Conservation (phyloP, 92 coral and sea anemone genomes). For the Metridium senile region DNA sequence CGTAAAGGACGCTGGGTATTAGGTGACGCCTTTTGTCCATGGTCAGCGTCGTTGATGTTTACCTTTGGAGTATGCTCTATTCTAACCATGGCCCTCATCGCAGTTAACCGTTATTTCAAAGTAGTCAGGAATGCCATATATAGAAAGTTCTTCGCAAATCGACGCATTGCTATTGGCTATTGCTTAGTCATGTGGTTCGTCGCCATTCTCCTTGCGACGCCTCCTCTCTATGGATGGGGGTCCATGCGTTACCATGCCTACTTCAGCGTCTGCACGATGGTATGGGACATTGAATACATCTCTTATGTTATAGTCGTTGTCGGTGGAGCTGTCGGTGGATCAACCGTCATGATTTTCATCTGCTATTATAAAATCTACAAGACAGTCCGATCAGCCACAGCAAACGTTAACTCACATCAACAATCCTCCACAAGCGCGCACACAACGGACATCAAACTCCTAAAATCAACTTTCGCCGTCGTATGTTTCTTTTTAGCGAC, state of each 20-base stretch:
- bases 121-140: constrained; percentile 47
- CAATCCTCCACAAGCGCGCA: background rate
- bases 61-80: constrained; percentile 50
- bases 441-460: constrained; percentile 37
- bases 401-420: background rate
- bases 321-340: constrained; percentile 31
- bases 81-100: constrained; percentile 55
- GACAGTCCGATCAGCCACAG: constrained; percentile 18
- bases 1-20: constrained; percentile 47
- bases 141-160: constrained; percentile 40
- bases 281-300: constrained; percentile 46
- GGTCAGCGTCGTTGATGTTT: constrained; percentile 29
- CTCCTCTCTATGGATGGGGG: constrained; percentile 71
- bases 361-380: constrained; percentile 46
- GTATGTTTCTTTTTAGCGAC: constrained; percentile 67
- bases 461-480: constrained; percentile 65
- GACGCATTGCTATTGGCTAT: constrained; percentile 28
- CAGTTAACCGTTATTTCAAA: constrained; percentile 56
- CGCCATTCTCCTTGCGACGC: constrained; percentile 43
- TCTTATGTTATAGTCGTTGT: constrained; percentile 42
- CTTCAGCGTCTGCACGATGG: constrained; percentile 37
- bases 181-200: constrained; percentile 39
- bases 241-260: constrained; percentile 32
- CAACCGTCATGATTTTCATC: constrained; percentile 29
- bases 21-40: constrained; percentile 32